Percentiles rank a stretch among this genome's conserved stretches.
Conservation (phyloP, 1,140 invertebrate genomes). For the Lordiphosa mommai region DNA sequence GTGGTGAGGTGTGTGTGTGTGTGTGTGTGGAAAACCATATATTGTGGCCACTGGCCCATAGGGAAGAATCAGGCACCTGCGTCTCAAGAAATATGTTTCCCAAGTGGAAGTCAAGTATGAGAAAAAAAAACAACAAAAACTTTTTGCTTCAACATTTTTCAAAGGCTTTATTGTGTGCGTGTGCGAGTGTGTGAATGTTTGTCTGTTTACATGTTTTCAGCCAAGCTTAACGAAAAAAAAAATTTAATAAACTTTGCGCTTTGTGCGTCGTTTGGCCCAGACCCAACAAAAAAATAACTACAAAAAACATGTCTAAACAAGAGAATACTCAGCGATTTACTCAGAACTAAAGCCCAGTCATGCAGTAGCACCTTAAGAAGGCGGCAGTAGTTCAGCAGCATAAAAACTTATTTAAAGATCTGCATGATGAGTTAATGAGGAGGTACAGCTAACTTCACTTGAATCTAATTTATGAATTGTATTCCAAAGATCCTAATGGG, state of each 20-base stretch:
- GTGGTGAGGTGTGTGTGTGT: not conserved
- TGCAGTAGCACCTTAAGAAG: too few relatives aligned
- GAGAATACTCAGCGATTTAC: too few relatives aligned
- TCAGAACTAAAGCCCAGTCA: too few relatives aligned
- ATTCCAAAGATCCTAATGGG: too few relatives aligned
- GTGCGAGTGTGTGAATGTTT: conserved; percentile 20
- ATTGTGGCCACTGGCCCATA: not conserved
- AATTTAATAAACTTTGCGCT: conserved; percentile 45
- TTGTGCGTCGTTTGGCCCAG: conserved; percentile 5
- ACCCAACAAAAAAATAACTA: too few relatives aligned
- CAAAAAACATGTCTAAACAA: too few relatives aligned
- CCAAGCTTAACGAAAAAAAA: conserved; percentile 26
- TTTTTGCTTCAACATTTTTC: conserved; percentile 41
- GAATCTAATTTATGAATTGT: too few relatives aligned
- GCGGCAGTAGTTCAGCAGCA: too few relatives aligned
- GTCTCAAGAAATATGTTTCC: conserved; percentile 36
- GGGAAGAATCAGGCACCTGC: conserved; percentile 18
- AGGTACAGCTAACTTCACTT: too few relatives aligned
- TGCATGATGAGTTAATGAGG: too few relatives aligned
- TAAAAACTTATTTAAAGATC: too few relatives aligned
- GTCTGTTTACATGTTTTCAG: conserved; percentile 46
- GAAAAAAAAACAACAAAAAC: conserved; percentile 29
- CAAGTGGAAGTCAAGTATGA: conserved; percentile 54
- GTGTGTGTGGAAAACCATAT: not conserved
- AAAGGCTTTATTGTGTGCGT: conserved; percentile 27